phyloP scores from a whole-genome alignment of 2,888 invertebrate genomes.

The Pandemis heparana region DNA sequence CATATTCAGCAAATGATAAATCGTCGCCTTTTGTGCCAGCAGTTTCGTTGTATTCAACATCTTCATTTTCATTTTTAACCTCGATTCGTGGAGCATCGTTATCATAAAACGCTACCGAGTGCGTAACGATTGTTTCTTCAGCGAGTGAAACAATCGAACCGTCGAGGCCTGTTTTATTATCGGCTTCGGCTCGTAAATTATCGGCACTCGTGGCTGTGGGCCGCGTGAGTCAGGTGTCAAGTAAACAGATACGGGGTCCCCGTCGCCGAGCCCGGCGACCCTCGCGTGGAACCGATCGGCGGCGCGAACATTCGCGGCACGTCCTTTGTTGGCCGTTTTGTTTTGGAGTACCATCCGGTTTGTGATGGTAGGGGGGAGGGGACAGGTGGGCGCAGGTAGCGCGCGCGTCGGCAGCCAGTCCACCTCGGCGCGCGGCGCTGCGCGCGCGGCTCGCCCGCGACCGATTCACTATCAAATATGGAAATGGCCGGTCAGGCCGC shows the following conservation, averaged over 20 bases:
- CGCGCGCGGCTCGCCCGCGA: conserved; percentile 76
- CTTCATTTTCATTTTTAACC: conserved; percentile 60
- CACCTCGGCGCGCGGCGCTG: conserved; percentile 75
- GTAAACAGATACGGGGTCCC: conserved; percentile 65
- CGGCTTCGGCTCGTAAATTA: conserved; percentile 56
- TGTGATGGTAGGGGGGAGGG: conserved; percentile 80
- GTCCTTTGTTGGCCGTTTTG: conserved; percentile 85
- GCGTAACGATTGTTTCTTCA: conserved; percentile 51
- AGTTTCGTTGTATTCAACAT: conserved; percentile 64
- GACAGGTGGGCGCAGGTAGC: conserved; percentile 84
- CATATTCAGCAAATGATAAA: conserved; percentile 68
- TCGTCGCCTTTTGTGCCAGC: conserved; percentile 61
- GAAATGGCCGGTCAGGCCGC: conserved; percentile 82
- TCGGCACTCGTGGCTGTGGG: conserved; percentile 57
- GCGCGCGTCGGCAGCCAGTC: conserved; percentile 78
- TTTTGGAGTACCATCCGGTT: conserved; percentile 85
- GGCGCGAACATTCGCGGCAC: conserved; percentile 83
- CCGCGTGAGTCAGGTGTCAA: conserved; percentile 76
- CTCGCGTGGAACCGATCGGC: conserved; percentile 66
- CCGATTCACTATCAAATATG: conserved; percentile 72
- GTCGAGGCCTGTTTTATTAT: conserved; percentile 50
- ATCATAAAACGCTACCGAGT: conserved; percentile 56
- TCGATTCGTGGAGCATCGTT: conserved; percentile 47
- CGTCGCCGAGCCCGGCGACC: conserved; percentile 60
- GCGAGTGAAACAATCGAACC: conserved; percentile 55